Evolutionary conservation across 2,888 invertebrate genomes (phyloP), one percentile per base, ranked within the genome.

Genomic region (Ceramica pisi): DNA sequence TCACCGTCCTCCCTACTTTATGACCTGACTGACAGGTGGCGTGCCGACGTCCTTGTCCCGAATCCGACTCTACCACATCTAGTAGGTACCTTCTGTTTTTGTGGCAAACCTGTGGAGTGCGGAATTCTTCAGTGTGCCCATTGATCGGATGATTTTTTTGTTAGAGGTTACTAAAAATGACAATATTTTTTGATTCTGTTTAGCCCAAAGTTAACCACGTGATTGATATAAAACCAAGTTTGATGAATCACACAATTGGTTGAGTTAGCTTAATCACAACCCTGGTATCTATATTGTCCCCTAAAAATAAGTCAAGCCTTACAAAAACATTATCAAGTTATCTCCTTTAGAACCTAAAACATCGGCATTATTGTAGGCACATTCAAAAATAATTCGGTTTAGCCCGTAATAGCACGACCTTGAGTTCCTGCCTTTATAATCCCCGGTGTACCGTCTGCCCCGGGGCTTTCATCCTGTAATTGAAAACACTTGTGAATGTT

Each of bases 1-100:
- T 80, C 79, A 80, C 77, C 63, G 81, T 80, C 64, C 55, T 57
- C 59, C 65, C 68, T 80, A 72, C 66, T 80, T 72, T 80, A 81
- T 81, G 81, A 77, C 68, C 53, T 51, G 68, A 66, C 41, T 72
- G 79, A 80, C 77, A 66, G 72, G 72, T 80, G 68, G 64, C 53
- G 64, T 63, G 51, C 65, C 62, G 48, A 50, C 53, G 59, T 48
- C 68, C 63, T 80, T 63, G 72, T 60, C 65, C 57, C 31, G 12
- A 21, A 23, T 59, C 44, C 41, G 46, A 38, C 23, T 35, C 14
- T 44, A 31, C n/a, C 19, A 12, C 31, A 21, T 50, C 14, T 51
- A n/a, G 31, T 31, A 31, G 31, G 31, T 26, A 48, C 44, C 44
- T 53, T 68, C 23, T 56, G 56, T 57, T 65, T 67, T 68, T 80